Evolutionary conservation across 2,888 invertebrate species (phyloP), one percentile per base, ranked within the genome.

Genomic region (Galerucella nymphaeae): DNA sequence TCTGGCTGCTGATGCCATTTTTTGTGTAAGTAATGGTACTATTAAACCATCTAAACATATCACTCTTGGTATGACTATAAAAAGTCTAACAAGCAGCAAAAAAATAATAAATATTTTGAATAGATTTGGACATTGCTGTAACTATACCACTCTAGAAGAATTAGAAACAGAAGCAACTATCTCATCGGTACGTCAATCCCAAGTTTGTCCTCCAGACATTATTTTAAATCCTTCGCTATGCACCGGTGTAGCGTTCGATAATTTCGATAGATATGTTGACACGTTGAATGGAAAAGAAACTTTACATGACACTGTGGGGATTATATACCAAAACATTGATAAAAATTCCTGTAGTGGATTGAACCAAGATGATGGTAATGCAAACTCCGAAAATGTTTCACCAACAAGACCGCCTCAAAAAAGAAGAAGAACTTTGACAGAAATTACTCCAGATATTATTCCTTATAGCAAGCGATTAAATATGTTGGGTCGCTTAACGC

Each of bases 231-330:
- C 80, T 57, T 70, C 48, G 41, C 57, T 50, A 42, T 70, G 70
- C 55, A 77, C 75, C 45, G 78, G 75, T 50, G 58, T 78, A 50
- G 77, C 78, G n/a, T 79, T 76, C 64, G 76, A 79, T 71, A 79
- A 80, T 70, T 79, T 77, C 30, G 79, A 80, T 71, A 45, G 79
- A 66, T n/a, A n/a, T n/a, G n/a, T 69, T 38, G 78, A 20, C 75
- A 80, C 62, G 75, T 77, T 62, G 77, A n/a, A n/a, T n/a, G n/a
- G n/a, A n/a, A n/a, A n/a, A n/a, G n/a, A n/a, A n/a, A n/a, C n/a
- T n/a, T n/a, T n/a, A n/a, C n/a, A n/a, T n/a, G n/a, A n/a, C n/a
- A n/a, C n/a, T n/a, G n/a, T n/a, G n/a, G n/a, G n/a, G n/a, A n/a
- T n/a, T n/a, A n/a, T n/a, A n/a, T 75, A 67, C 45, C 76, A 76